phyloP scores from a whole-genome alignment of 1,140 invertebrate genomes.

The Calephelis virginiensis region DNA sequence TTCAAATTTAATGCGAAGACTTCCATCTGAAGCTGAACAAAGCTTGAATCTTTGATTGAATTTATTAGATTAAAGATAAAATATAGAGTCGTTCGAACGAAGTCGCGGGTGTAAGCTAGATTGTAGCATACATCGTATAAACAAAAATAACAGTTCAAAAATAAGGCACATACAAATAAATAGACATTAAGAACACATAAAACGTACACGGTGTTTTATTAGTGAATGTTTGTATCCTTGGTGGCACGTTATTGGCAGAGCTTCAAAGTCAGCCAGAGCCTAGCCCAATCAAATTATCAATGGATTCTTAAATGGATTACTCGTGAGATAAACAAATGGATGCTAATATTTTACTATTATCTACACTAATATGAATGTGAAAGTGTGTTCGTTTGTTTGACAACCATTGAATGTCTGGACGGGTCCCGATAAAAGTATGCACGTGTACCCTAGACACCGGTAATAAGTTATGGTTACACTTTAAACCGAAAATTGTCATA shows the following conservation, averaged over 20 bases:
- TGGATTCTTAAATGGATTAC: conserved; percentile 17
- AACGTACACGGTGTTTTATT: conserved; percentile 15
- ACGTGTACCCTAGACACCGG: too few relatives aligned
- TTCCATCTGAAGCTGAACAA: too few relatives aligned
- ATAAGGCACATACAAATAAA: conserved; percentile 6
- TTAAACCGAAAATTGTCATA: too few relatives aligned
- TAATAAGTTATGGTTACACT: too few relatives aligned
- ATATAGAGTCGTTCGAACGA: neutral
- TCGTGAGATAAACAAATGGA: neutral
- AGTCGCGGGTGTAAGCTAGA: too few relatives aligned
- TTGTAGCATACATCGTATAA: neutral
- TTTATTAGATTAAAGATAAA: neutral
- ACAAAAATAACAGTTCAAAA: neutral
- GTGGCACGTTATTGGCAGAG: conserved; percentile 26
- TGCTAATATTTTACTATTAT: too few relatives aligned
- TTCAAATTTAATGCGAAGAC: too few relatives aligned
- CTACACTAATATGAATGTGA: too few relatives aligned
- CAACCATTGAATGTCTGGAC: too few relatives aligned
- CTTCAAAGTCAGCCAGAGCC: conserved; percentile 15
- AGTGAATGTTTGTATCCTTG: conserved; percentile 18
- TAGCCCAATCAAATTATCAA: conserved; percentile 17
- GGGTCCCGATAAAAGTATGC: too few relatives aligned
- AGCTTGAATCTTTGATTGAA: too few relatives aligned
- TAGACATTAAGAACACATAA: conserved; percentile 13
- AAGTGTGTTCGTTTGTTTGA: too few relatives aligned